Conservation (phyloP, 2,113 vertebrate species). For the Sphyrna mokarran region DNA sequence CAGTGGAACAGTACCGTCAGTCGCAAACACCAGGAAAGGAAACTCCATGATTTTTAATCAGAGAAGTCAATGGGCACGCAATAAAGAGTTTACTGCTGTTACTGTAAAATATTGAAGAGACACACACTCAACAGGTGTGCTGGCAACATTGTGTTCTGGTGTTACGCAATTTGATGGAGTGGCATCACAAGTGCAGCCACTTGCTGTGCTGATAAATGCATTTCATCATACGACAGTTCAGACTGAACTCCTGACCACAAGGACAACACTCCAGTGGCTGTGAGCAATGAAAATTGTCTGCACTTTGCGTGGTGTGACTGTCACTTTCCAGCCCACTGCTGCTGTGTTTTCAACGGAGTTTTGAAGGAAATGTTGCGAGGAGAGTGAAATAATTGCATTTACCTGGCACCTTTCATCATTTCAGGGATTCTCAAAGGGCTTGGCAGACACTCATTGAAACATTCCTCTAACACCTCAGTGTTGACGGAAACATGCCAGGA, state of each 20-base stretch:
- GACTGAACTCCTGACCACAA: not conserved
- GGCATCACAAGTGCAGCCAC: not conserved
- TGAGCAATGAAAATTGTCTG: not conserved
- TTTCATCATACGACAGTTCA: not conserved
- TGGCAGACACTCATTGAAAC: not conserved
- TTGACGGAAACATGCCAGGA: not conserved
- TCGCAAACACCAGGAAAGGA: not conserved
- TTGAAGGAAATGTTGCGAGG: not conserved
- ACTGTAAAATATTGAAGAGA: not conserved
- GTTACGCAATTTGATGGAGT: not conserved
- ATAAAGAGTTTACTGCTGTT: not conserved
- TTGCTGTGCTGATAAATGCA: not conserved
- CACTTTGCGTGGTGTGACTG: not conserved
- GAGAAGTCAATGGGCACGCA: not conserved
- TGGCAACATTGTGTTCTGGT: not conserved
- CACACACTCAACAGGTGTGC: not conserved
- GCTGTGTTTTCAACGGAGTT: not conserved
- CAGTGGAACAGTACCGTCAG: not conserved
- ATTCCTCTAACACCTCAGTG: not conserved
- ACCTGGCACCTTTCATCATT: not conserved
- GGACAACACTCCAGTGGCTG: not conserved
- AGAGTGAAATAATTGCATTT: not conserved
- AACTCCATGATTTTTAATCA: not conserved
- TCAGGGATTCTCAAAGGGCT: not conserved
- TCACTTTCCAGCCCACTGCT: not conserved